Conservation (phyloP, 2,888 invertebrate genomes). For the Amiota mariae region DNA sequence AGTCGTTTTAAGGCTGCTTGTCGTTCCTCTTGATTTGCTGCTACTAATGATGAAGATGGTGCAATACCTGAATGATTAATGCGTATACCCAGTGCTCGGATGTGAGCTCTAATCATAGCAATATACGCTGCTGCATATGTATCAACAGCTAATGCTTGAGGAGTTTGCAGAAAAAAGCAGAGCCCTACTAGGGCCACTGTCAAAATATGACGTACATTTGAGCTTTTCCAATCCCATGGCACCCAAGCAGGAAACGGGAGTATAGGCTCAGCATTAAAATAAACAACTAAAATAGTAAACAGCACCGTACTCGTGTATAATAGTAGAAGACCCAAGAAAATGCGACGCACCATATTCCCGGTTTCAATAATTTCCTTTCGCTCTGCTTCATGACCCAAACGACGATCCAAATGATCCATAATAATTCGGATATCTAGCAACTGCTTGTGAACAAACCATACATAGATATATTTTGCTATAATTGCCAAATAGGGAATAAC, state of each 20-base stretch:
- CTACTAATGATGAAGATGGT: not conserved
- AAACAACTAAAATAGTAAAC: not conserved
- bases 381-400: conserved; percentile 50
- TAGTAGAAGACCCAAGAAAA: conserved; percentile 40
- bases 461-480: conserved; percentile 55
- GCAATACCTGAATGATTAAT: conserved; percentile 44
- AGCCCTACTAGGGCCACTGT: conserved; percentile 44
- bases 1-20: not conserved
- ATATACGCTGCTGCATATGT: conserved; percentile 66
- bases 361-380: conserved; percentile 41
- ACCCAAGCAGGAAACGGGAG: conserved; percentile 62
- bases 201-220: not conserved
- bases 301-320: conserved; percentile 39
- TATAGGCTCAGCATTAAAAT: conserved; percentile 38
- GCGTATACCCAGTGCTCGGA: conserved; percentile 57
- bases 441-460: conserved; percentile 45
- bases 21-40: not conserved
- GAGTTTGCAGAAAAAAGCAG: conserved; percentile 38
- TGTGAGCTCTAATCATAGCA: conserved; percentile 60
- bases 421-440: conserved; percentile 49
- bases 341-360: conserved; percentile 38
- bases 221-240: conserved; percentile 61
- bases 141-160: conserved; percentile 50
- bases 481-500: conserved; percentile 41
- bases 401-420: conserved; percentile 56